Conservation (phyloP, 2,888 invertebrate species). For the Phorcus lineatus region DNA sequence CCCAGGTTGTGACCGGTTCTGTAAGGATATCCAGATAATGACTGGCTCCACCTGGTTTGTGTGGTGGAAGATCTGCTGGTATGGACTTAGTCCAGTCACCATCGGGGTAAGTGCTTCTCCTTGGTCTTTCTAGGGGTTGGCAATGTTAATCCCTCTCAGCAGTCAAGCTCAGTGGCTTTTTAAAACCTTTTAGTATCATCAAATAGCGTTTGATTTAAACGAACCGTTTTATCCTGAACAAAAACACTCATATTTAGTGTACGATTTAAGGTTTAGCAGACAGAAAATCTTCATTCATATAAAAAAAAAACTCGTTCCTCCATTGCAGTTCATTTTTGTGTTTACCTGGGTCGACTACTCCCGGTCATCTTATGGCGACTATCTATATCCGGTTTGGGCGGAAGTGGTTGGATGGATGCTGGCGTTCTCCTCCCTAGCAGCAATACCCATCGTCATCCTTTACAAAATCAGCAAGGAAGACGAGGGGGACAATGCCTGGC, state of each 20-base stretch:
- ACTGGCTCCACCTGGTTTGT: slow-evolving; percentile 52
- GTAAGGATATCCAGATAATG: slow-evolving; percentile 64
- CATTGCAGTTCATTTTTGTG: slow-evolving; percentile 78
- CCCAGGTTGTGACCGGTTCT: slow-evolving; percentile 59
- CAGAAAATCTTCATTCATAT: no score
- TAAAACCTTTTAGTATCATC: no score
- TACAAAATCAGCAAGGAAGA: slow-evolving; percentile 55
- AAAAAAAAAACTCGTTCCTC: no score
- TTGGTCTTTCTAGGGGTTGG: background rate
- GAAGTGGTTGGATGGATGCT: slow-evolving; percentile 71
- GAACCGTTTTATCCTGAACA: no score
- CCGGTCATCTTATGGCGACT: slow-evolving; percentile 66
- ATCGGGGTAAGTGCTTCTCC: slow-evolving; percentile 60
- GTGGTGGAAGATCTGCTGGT: slow-evolving; percentile 71
- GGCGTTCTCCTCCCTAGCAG: slow-evolving; percentile 61
- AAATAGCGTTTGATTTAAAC: no score
- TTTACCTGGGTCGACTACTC: slow-evolving; percentile 71
- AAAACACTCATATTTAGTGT: no score
- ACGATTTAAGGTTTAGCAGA: no score
- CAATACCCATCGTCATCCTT: slow-evolving; percentile 65
- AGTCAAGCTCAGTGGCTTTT: no score
- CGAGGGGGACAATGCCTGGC: slow-evolving; percentile 43
- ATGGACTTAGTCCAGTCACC: slow-evolving; percentile 63
- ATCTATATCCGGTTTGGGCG: slow-evolving; percentile 69
- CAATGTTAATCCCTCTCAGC: no score